Conservation (phyloP, 2,113 vertebrate species). For the Albula glossodonta region DNA sequence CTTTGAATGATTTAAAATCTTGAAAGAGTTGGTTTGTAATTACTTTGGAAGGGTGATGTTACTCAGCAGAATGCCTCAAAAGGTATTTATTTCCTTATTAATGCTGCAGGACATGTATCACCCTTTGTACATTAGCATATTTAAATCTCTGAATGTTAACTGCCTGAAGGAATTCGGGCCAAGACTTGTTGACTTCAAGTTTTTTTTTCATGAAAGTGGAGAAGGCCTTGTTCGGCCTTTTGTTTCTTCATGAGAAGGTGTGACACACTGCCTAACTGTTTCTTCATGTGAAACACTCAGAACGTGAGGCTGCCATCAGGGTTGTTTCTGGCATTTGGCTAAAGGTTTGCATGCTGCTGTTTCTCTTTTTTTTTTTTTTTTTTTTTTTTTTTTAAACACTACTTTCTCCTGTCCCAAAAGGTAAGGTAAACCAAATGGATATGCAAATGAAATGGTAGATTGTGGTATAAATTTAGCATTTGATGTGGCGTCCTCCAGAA, state of each 20-base stretch:
- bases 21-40: slow-evolving; percentile 22
- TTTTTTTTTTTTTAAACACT: neutral
- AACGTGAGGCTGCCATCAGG: slow-evolving; percentile 96
- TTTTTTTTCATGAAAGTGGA: slow-evolving; percentile 95
- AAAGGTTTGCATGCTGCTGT: slow-evolving; percentile 82
- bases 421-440: neutral
- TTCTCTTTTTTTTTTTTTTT: neutral
- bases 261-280: slow-evolving; percentile 98
- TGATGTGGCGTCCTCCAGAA: neutral
- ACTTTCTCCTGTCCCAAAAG: neutral
- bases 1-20: slow-evolving; percentile 44
- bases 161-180: slow-evolving; percentile 77
- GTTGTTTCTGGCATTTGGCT: slow-evolving; percentile 98
- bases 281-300: slow-evolving; percentile 95
- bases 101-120: slow-evolving; percentile 72
- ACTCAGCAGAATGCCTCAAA: slow-evolving; percentile 77
- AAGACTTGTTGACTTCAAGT: slow-evolving; percentile 80
- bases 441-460: neutral
- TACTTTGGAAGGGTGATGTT: slow-evolving; percentile 62
- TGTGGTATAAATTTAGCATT: neutral
- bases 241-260: slow-evolving; percentile 97
- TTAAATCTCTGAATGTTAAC: slow-evolving; percentile 77
- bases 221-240: slow-evolving; percentile 78
- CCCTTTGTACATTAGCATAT: slow-evolving; percentile 62
- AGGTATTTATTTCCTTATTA: slow-evolving; percentile 77